Evolutionary conservation across 2,888 invertebrate species (phyloP).

Genomic region (Bombyx huttoni): DNA sequence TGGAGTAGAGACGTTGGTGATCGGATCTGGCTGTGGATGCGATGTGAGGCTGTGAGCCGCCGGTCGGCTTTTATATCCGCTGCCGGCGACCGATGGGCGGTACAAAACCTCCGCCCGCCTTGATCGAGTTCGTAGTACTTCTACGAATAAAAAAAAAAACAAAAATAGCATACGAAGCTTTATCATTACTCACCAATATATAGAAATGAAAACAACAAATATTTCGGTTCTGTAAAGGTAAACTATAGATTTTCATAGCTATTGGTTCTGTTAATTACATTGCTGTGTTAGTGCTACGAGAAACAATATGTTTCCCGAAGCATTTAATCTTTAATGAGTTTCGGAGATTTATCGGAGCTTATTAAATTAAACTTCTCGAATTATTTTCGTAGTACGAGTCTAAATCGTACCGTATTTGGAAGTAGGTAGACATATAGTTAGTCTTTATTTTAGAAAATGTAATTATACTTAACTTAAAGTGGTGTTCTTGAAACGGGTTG

Average conservation of each 20-base stretch:
- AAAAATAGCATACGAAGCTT: neutral
- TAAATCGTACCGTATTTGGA: too few species aligned
- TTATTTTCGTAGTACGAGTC: too few species aligned
- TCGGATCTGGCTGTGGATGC: conserved; percentile 32
- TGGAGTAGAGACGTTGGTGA: conserved; percentile 24
- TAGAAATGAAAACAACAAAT: too few species aligned
- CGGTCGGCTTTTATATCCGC: conserved; percentile 42
- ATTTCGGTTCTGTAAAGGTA: too few species aligned
- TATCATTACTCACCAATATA: too few species aligned
- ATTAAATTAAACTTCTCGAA: neutral
- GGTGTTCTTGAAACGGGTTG: too few species aligned
- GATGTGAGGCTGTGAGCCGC: conserved; percentile 34
- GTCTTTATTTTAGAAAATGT: too few species aligned
- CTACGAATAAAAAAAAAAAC: neutral
- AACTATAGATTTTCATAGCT: too few species aligned
- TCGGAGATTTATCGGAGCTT: neutral
- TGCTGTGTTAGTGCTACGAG: neutral
- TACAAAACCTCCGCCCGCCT: conserved; percentile 16
- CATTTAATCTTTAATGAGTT: neutral
- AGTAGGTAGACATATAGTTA: too few species aligned
- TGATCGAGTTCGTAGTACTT: neutral
- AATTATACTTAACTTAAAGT: too few species aligned
- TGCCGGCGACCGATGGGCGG: conserved; percentile 20
- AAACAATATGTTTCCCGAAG: neutral
- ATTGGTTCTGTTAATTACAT: too few species aligned